Evolutionary conservation across 2,888 invertebrate genomes (phyloP), one percentile per base, ranked within the genome.

Genomic region (Atrina japonica): DNA sequence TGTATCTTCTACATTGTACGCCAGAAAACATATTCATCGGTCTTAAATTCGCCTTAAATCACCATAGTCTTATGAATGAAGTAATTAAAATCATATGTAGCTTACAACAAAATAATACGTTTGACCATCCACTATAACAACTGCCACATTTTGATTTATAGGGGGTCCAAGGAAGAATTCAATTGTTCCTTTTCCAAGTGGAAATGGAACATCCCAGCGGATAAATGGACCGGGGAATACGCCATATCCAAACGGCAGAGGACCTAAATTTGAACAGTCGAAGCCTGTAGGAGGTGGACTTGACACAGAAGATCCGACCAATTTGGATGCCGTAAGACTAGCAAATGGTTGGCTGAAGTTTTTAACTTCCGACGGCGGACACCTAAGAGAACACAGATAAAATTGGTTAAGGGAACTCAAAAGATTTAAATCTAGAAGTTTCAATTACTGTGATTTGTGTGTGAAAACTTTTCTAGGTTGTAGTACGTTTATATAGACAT

Each of bases 281-380:
- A n/a, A n/a, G n/a, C n/a, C n/a, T n/a, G n/a, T n/a, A n/a, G n/a
- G n/a, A n/a, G n/a, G 25, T 9, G 47, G 47, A 47, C n/a, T n/a
- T 21, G 27, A 52, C 16, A 18, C 52, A 18, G 25, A 52, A 23
- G 52, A 52, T 3, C 52, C 52, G 21, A 16, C 52, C 0, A 52
- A 25, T 23, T 3, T 52, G 16, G 52, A 52, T 14, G 52, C 52
- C 0, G 52, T 52, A 23, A 25, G 25, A 52, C 35, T 80, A 40
- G 72, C 78, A 18, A 75, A 69, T 41, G 77, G 74, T n/a, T 81
- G 81, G 81, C 56, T 77, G 49, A 76, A 70, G 29, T 68, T 81
- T 29, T 66, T 81, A 2, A 61, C 78, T 3, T 69, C 73, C 5
- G 81, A 81, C 41, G 78, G 81, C 0, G 71, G 63, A 0, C 81